Base-by-base conservation (phyloP, 2,797 vertebrate species). In the Danionella dracula region DNA sequence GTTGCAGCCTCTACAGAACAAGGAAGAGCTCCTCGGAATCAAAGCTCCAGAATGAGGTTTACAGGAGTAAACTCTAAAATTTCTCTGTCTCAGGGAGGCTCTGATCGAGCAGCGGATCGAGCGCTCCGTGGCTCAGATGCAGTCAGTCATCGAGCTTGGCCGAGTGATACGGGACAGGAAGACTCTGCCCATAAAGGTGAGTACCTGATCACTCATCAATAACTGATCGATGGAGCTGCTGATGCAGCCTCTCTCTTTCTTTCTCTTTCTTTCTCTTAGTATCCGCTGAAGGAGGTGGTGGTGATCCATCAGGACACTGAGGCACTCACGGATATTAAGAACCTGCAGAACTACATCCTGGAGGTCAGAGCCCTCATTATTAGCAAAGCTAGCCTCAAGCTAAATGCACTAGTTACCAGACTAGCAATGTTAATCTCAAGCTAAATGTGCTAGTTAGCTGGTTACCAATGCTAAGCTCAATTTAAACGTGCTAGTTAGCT, bases 121-220 rank as follows among this genome's bases (percentile, higher is more conserved):
- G 86, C 92, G 74, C 4, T 93, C 95, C 0, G 90, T 99, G 41
- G 93, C 88, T 61, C 92, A 89, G 75, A 97, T 99, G 94, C 97
- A 99, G 80, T 99, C 96, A 4, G 93, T 99, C 83, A 95, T 99
- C 72, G 97, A 99, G 81, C 90, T 99, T 69, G 96, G 96, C 17
- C 87, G 97, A 74, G 95, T 99, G 78, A 98, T 99, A 79, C 85
- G 97, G 78, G 97, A 99, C 86, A 88, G 96, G 59, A 99, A 92
- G 86, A 95, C 94, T 5, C 88, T 99, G 72, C 96, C 97, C 7
- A 89, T 98, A 75, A 98, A 98, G 92, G 97, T 97, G 27, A 59
- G 56, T n/a, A 11, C 0, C 6, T 2, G 1, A 10, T n/a, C n/a
- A n/a, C n/a, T n/a, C n/a, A n/a, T n/a, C n/a, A n/a, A n/a, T n/a